Base-by-base conservation (phyloP, 30 jellyfish, hydroid and myxozoan species). In the Catostylus mosaicus region DNA sequence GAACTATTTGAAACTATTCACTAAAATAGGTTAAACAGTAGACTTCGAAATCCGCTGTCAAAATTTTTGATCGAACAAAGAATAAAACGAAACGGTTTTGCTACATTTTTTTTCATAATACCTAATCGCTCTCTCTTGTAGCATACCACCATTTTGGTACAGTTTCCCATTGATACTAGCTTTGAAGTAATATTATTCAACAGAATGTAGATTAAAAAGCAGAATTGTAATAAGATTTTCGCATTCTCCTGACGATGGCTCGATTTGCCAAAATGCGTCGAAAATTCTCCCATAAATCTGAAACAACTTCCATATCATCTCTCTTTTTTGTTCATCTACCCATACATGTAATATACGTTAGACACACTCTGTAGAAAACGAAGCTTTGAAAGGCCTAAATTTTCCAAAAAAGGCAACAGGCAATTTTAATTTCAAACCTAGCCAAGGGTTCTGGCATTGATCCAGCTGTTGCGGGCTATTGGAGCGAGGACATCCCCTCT, bases 1-100 rank as follows among this genome's bases (percentile, higher is more conserved):
- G 77, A 36, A 14, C 18, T 47, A 64, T 31, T 36, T 64, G 46
- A 64, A 64, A 64, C 77, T 7, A 64, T 30, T 36, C 30, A 12
- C 48, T 47, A 45, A 64, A 64, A 64, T 36, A 47, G 77, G n/a
- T 64, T 64, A 64, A 64, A 64, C 48, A 64, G 77, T 30, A 64
- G 77, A 64, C 47, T 64, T 9, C 23, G 48, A 14, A 64, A 64
- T 47, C 77, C 45, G n/a, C 36, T 64, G 9, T 64, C 36, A 47
- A 64, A 31, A 64, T 64, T 14, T 9, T 64, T 6, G 36, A 64
- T 30, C 48, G 11, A 64, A 12, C 43, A 20, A 16, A 20, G 23
- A 30, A 20, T n/a, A n/a, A n/a, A 64, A 64, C 11, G 30, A 6
- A 22, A 64, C 11, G 77, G 77, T 64, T 30, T 64, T 64, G 77